Conservation (phyloP, 2,113 vertebrate species). For the Arenaria interpres region DNA sequence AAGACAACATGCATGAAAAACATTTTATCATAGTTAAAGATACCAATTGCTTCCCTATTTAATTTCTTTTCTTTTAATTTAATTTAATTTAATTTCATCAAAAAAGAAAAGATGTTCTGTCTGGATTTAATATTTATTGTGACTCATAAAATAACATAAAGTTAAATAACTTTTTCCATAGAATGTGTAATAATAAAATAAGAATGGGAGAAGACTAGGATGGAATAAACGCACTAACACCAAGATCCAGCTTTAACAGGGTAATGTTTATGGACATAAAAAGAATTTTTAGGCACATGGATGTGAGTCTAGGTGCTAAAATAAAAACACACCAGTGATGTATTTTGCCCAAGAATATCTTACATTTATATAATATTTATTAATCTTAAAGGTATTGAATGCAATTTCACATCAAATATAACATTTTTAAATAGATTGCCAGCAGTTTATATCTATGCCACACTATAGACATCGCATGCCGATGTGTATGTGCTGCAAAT, state of each 20-base stretch:
- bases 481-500: background rate
- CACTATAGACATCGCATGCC: background rate
- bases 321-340: background rate
- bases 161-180: constrained; percentile 10
- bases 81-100: background rate
- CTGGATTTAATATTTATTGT: background rate
- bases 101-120: background rate
- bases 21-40: background rate
- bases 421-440: background rate
- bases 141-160: background rate
- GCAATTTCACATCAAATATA: background rate
- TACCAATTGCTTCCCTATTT: background rate
- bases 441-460: background rate
- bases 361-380: background rate
- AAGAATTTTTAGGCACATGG: background rate
- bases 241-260: background rate
- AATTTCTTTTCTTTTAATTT: background rate
- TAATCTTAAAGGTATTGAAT: background rate
- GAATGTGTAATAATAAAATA: background rate
- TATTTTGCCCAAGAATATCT: background rate
- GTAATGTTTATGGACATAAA: background rate
- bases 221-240: background rate
- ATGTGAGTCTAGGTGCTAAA: background rate
- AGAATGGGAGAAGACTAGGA: background rate
- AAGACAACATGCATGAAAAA: background rate